Conservation (phyloP, 2,888 invertebrate species). For the Crepidodera aurea region DNA sequence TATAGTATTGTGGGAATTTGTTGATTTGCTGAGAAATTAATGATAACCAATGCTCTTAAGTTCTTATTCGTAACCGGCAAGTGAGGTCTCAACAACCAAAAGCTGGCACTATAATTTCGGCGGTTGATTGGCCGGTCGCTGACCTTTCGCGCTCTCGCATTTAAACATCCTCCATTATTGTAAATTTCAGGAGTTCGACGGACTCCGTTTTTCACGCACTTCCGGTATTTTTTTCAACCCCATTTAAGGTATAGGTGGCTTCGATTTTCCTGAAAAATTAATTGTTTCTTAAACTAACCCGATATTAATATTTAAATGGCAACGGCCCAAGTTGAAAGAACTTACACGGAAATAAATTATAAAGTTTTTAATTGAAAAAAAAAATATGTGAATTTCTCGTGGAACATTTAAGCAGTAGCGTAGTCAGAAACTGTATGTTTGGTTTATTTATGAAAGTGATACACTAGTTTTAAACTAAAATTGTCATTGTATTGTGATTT, state of each 20-base stretch:
- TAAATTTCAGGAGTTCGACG: slow-evolving; percentile 28
- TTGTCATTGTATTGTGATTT: too few species aligned
- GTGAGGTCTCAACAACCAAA: slow-evolving; percentile 8
- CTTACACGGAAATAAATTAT: not conserved
- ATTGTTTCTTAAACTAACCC: not conserved
- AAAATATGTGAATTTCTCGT: too few species aligned
- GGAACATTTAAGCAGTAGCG: too few species aligned
- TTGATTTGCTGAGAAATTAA: too few species aligned
- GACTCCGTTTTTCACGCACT: slow-evolving; percentile 31
- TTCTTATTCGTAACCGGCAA: slow-evolving; percentile 1
- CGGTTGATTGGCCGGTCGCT: slow-evolving; percentile 57
- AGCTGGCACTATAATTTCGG: slow-evolving; percentile 51
- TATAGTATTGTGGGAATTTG: too few species aligned
- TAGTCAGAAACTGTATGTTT: too few species aligned
- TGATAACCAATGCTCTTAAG: not conserved
- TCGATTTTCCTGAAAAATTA: slow-evolving; percentile 17
- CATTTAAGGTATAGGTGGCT: not conserved
- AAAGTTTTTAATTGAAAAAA: not conserved
- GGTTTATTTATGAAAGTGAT: too few species aligned
- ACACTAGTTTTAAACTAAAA: too few species aligned
- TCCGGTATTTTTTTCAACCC: slow-evolving; percentile 27
- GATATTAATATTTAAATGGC: slow-evolving; percentile 3
- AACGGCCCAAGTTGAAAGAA: not conserved
- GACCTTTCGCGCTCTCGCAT: slow-evolving; percentile 46
- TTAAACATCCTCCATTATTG: slow-evolving; percentile 12